Evolutionary conservation across 2,797 vertebrate genomes (phyloP).

Genomic region (Cheirogaleus major): DNA sequence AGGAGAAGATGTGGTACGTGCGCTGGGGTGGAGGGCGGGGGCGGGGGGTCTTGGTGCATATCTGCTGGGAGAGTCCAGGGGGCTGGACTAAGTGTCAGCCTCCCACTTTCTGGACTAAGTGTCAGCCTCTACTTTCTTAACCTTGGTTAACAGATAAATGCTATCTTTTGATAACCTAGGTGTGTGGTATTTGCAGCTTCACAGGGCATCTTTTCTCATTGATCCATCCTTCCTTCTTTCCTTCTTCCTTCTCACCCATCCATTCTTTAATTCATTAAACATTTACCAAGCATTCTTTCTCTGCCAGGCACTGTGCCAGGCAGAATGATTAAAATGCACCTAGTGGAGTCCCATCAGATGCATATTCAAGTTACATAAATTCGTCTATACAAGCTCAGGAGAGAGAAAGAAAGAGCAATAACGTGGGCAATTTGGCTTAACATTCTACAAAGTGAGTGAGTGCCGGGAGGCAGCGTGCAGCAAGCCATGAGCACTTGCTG

Average conservation of each 20-base stretch:
- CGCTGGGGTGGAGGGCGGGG: accelerated
- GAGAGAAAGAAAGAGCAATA: background rate
- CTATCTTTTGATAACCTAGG: background rate
- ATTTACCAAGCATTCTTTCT: background rate
- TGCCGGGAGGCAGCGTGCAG: too few relatives aligned
- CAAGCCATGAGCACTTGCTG: too few relatives aligned
- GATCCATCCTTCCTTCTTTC: background rate
- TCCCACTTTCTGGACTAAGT: background rate
- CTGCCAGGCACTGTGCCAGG: background rate
- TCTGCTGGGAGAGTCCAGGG: background rate
- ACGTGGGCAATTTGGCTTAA: background rate
- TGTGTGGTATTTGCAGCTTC: background rate
- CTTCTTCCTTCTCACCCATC: background rate
- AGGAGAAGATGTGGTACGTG: background rate
- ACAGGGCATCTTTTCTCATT: background rate
- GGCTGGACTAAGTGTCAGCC: background rate
- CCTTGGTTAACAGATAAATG: background rate
- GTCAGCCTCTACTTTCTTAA: background rate
- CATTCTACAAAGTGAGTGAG: background rate
- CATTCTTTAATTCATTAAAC: background rate
- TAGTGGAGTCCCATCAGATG: background rate
- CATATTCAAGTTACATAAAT: background rate
- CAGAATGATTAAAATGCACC: background rate
- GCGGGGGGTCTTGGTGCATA: background rate
- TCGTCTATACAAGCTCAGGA: background rate